phyloP scores from a whole-genome alignment of 2,888 invertebrate genomes.

The Spialia ferax region DNA sequence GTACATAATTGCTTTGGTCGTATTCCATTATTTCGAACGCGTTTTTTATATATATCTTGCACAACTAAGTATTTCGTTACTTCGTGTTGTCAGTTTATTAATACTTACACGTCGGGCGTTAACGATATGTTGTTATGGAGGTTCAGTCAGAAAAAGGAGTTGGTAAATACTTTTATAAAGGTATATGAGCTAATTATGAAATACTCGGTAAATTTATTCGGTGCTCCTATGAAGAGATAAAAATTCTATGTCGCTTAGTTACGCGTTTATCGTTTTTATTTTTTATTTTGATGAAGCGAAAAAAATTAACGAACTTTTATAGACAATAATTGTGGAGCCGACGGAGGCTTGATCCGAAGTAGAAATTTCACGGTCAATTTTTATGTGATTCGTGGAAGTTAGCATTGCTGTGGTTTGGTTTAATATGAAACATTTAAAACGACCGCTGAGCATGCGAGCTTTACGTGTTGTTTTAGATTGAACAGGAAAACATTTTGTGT shows the following conservation, averaged over 20 bases:
- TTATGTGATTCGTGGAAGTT: conserved; percentile 81
- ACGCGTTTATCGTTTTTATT: conserved; percentile 50
- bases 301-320: conserved; percentile 62
- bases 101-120: conserved; percentile 28
- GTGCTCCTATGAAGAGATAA: conserved; percentile 36
- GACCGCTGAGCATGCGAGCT: conserved; percentile 69
- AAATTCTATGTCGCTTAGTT: conserved; percentile 21
- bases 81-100: conserved; percentile 20
- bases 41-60: conserved; percentile 42
- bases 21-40: conserved; percentile 42
- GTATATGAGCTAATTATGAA: conserved; percentile 35
- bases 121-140: conserved; percentile 22
- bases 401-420: conserved; percentile 80
- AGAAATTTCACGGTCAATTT: conserved; percentile 84
- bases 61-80: conserved; percentile 26
- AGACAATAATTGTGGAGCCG: conserved; percentile 60
- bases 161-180: conserved; percentile 15
- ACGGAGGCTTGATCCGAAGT: conserved; percentile 56
- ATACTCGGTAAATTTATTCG: conserved; percentile 20
- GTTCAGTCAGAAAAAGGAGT: conserved; percentile 27
- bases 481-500: conserved; percentile 64
- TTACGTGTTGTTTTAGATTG: conserved; percentile 57
- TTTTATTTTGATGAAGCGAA: conserved; percentile 52
- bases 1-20: conserved; percentile 64
- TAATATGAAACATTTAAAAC: conserved; percentile 78